Evolutionary conservation across 2,888 invertebrate species (phyloP), one percentile per base, ranked within the genome.

Genomic region (Trachelus stipa): DNA sequence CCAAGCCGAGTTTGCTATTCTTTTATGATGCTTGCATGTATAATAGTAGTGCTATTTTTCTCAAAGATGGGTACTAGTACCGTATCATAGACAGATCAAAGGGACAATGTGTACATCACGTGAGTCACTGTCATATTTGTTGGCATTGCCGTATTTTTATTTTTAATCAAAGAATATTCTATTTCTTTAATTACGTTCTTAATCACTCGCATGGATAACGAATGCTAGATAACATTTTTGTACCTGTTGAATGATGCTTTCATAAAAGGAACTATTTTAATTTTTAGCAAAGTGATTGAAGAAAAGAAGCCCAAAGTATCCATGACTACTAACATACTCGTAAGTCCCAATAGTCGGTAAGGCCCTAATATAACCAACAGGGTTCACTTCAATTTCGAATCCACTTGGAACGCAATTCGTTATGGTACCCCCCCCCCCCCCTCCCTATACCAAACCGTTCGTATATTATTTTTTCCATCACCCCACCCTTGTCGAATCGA

Each of bases 401-500:
- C 71, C 71, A 71, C 71, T 71, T 71, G 71, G 71, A 71, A 71
- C 71, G 71, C 11, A 71, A 31, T 86, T 85, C 77, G 86, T 83
- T 82, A 87, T 83, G 86, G 83, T 74, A 35, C 81, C 76, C 86
- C 34, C 31, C 31, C 31, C 31, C 31, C 31, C 31, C 31, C 34
- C 34, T 4, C 85, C 83, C 81, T 80, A 83, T 84, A 79, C 83
- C 82, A 80, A 78, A 76, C 78, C 83, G 79, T 81, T 81, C 81
- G 87, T 83, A 86, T 85, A 85, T 87, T 85, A 85, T 87, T 88
- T 84, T 83, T 81, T 81, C 78, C 81, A 81, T 83, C 82, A 76
- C 81, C 77, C 34, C 79, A 68, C 68, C 74, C 81, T 85, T 88
- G 86, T 86, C 88, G 84, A 89, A 89, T 88, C 83, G 86, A 84